Evolutionary conservation across 1,140 invertebrate species (phyloP).

Genomic region (Akabosia matsudoensis): DNA sequence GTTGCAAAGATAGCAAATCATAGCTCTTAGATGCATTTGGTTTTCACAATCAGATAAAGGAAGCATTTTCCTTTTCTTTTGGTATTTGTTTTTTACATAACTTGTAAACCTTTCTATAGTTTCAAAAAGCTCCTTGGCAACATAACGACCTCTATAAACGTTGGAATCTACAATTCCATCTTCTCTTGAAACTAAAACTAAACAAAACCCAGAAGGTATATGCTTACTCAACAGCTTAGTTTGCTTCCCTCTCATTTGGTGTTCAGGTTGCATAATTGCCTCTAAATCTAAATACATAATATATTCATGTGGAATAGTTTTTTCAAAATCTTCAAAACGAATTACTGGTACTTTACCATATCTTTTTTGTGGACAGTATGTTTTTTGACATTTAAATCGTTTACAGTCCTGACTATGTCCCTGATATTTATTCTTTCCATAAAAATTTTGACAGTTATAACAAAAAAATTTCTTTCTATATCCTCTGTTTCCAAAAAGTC

Average conservation of each 20-base stretch:
- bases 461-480: neutral
- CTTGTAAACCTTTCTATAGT: slow-evolving; percentile 12
- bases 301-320: neutral
- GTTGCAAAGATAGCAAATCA: slow-evolving; percentile 6
- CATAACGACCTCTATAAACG: neutral
- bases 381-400: neutral
- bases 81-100: neutral
- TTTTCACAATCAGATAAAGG: neutral
- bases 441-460: slow-evolving; percentile 25
- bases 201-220: slow-evolving; percentile 22
- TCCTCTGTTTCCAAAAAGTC: neutral
- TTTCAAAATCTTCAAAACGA: neutral
- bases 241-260: too few species aligned
- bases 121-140: neutral
- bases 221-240: neutral
- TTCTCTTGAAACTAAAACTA: neutral
- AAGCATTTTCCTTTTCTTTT: neutral
- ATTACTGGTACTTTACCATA: neutral
- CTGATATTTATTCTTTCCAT: neutral
- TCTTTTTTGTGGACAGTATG: neutral
- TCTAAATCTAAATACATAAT: slow-evolving; percentile 33
- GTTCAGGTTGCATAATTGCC: neutral
- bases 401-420: neutral
- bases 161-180: neutral
- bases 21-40: neutral